Evolutionary conservation across 2,113 vertebrate genomes (phyloP).

Genomic region (Campylomormyrus numenius): DNA sequence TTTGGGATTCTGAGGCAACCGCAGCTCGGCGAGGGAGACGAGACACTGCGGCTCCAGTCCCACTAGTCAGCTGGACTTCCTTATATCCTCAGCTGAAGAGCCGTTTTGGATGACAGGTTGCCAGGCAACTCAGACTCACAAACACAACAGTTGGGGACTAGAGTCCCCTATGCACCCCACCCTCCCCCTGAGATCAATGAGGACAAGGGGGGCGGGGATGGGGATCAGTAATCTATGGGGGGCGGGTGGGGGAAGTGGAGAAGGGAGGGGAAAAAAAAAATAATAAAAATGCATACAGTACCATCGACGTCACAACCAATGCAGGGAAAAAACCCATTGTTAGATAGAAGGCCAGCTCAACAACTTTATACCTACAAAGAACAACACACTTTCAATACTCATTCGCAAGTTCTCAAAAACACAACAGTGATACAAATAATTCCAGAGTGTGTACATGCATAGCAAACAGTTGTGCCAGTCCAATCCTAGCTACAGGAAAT

Average conservation of each 20-base stretch:
- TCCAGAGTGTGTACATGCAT: not conserved
- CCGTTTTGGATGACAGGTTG: not conserved
- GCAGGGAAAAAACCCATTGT: constrained; percentile 96
- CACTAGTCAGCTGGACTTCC: not conserved
- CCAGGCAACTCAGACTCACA: not conserved
- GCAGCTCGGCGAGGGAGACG: not conserved
- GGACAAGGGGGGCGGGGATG: not conserved
- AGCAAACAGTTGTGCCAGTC: not conserved
- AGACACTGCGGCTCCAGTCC: not conserved
- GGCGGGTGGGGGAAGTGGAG: not conserved
- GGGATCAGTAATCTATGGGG: not conserved
- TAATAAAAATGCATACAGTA: constrained; percentile 44
- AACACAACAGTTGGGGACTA: not conserved
- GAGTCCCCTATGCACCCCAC: not conserved
- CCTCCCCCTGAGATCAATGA: no score
- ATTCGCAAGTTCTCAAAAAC: not conserved
- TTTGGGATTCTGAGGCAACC: not conserved
- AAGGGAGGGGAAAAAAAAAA: not conserved
- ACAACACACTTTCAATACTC: constrained; percentile 25
- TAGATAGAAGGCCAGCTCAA: constrained; percentile 93
- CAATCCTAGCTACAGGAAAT: not conserved
- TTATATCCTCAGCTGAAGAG: not conserved
- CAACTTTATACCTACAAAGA: constrained; percentile 81
- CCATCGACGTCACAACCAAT: constrained; percentile 92
- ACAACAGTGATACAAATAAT: constrained; percentile 3